Conservation (phyloP, 1,140 invertebrate genomes). For the Aphaenogaster floridana region DNA sequence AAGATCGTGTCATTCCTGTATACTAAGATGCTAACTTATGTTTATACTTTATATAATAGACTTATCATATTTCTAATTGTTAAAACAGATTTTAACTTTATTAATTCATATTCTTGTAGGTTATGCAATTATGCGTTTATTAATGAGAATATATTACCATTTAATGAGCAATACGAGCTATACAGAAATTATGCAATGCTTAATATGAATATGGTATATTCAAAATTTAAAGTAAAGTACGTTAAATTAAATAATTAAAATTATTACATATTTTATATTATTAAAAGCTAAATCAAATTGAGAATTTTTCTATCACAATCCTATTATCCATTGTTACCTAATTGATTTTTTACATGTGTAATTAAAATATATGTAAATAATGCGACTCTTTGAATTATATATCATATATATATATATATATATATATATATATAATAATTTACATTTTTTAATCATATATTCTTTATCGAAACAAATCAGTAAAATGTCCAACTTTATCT, state of each 20-base stretch:
- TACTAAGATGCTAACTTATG: conserved; percentile 11
- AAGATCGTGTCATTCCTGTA: background rate
- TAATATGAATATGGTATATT: background rate
- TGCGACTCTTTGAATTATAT: background rate
- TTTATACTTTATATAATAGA: conserved; percentile 22
- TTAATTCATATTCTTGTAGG: background rate
- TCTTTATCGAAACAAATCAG: background rate
- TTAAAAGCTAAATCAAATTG: background rate
- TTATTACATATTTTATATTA: background rate
- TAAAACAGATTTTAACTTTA: conserved; percentile 29
- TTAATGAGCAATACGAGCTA: background rate
- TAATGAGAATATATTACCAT: background rate
- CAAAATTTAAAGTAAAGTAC: background rate
- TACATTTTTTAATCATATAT: background rate
- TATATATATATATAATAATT: background rate
- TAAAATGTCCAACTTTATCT: background rate
- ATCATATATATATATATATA: background rate
- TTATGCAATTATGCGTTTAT: background rate
- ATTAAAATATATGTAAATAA: background rate
- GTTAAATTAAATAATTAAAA: background rate
- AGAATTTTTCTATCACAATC: background rate
- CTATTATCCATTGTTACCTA: background rate
- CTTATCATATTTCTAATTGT: conserved; percentile 37
- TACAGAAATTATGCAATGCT: background rate
- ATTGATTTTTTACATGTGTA: background rate